A percentile compares a stretch with the other conserved stretches of the same genome.
Conservation (phyloP, 2,888 invertebrate genomes). For the Aricia artaxerxes region DNA sequence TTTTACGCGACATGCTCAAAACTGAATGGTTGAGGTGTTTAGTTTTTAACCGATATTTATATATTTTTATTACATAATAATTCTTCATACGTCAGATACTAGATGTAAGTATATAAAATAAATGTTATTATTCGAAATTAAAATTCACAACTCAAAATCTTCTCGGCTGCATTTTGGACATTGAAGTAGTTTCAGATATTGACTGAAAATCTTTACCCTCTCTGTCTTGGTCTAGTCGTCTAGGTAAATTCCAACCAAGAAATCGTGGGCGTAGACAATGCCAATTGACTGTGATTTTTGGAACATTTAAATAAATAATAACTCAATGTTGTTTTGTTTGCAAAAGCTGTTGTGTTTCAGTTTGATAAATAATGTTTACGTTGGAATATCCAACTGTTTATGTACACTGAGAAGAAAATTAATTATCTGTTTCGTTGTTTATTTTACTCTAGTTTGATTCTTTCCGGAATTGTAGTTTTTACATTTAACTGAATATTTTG, state of each 20-base stretch:
- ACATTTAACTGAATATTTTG: background rate
- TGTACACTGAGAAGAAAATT: slow-evolving; percentile 2
- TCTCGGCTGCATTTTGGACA: background rate
- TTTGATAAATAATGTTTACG: slow-evolving; percentile 24
- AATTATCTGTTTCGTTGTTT: slow-evolving; percentile 11
- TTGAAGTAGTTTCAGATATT: background rate
- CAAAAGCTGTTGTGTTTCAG: slow-evolving; percentile 22
- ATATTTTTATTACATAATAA: too few relatives aligned
- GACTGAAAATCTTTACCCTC: background rate
- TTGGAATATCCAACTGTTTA: slow-evolving; percentile 13
- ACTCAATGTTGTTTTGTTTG: slow-evolving; percentile 21
- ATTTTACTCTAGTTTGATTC: slow-evolving; percentile 14
- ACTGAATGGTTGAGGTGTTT: too few relatives aligned
- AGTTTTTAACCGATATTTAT: too few relatives aligned
- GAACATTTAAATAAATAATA: slow-evolving; percentile 19
- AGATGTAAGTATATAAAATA: background rate
- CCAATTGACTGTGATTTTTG: background rate
- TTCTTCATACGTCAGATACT: too few relatives aligned
- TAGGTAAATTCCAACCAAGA: background rate
- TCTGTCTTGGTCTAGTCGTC: background rate
- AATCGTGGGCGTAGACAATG: background rate
- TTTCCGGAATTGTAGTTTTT: slow-evolving; percentile 5
- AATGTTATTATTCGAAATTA: background rate
- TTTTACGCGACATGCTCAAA: too few relatives aligned
- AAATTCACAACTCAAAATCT: too few relatives aligned